These are phyloP conservation scores for Baryphthengus martii DNA, from an alignment of 2,113 vertebrate species.

Conservation along the genomic window DNA sequence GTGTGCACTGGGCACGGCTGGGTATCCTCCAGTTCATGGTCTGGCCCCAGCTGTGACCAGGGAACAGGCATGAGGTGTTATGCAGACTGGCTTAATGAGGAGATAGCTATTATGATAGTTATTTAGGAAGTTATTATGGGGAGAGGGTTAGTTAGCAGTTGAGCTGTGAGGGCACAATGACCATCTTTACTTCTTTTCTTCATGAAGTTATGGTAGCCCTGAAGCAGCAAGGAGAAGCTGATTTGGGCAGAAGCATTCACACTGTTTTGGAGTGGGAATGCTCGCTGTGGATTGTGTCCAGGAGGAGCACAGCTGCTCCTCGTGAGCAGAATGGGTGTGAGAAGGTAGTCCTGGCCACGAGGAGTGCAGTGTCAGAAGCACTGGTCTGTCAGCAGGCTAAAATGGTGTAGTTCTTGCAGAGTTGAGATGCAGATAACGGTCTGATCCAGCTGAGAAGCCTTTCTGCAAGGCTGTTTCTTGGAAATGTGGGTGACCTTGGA, in stretches of 20 bases:
- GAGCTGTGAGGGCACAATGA: background rate
- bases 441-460: background rate
- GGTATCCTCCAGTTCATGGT: background rate
- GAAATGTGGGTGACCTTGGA: slow-evolving; percentile 37
- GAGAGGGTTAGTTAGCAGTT: background rate
- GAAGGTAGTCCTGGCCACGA: background rate
- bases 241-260: rapidly evolving
- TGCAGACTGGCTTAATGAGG: background rate
- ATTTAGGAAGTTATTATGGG: no score
- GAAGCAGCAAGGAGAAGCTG: background rate
- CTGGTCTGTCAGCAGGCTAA: background rate
- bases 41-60: background rate
- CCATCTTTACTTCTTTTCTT: background rate
- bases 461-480: background rate
- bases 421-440: background rate
- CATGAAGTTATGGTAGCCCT: background rate
- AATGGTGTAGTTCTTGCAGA: background rate
- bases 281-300: rapidly evolving
- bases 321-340: rapidly evolving
- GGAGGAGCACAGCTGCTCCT: background rate
- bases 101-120: no score
- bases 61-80: background rate
- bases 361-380: background rate
- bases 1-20: background rate
- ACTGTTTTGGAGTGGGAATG: background rate